phyloP scores from a whole-genome alignment of 1,140 invertebrate genomes.

The Papilio dardanus region DNA sequence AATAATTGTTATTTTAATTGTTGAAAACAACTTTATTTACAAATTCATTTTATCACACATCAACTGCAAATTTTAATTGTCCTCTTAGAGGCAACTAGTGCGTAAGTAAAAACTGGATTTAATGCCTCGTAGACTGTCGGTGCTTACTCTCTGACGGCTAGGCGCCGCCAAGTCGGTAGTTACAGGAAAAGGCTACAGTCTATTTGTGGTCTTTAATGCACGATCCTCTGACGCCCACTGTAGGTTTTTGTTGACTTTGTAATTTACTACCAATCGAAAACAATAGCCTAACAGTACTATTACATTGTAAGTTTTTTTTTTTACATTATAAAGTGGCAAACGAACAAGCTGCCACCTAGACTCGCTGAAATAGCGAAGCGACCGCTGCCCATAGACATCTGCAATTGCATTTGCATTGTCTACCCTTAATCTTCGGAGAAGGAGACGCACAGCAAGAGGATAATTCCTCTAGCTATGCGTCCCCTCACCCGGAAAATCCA shows the following conservation, averaged over 20 bases:
- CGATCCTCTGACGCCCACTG: slow-evolving; percentile 37
- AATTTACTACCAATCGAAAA: slow-evolving; percentile 27
- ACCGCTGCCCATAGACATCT: too few species aligned
- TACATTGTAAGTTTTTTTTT: neutral
- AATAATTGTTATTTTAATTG: too few species aligned
- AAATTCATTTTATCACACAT: neutral
- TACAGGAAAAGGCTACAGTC: slow-evolving; percentile 40
- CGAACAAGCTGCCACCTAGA: too few species aligned
- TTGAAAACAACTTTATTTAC: neutral
- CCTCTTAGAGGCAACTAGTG: neutral
- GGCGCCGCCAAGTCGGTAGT: slow-evolving; percentile 44
- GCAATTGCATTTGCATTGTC: too few species aligned
- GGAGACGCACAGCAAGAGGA: too few species aligned
- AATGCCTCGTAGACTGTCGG: neutral
- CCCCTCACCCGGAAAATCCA: too few species aligned
- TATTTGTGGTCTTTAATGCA: slow-evolving; percentile 48
- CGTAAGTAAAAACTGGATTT: neutral
- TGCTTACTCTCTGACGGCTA: slow-evolving; percentile 35
- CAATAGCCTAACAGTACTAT: neutral
- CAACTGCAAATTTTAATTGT: neutral
- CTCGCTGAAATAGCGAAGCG: too few species aligned
- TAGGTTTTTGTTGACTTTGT: slow-evolving; percentile 24
- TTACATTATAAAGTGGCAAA: too few species aligned
- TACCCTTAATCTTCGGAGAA: too few species aligned
- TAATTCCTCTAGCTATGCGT: too few species aligned